Percentiles rank a stretch among this genome's conserved stretches.
Conservation (phyloP, 1,140 invertebrate species). For the Bombus picipes region DNA sequence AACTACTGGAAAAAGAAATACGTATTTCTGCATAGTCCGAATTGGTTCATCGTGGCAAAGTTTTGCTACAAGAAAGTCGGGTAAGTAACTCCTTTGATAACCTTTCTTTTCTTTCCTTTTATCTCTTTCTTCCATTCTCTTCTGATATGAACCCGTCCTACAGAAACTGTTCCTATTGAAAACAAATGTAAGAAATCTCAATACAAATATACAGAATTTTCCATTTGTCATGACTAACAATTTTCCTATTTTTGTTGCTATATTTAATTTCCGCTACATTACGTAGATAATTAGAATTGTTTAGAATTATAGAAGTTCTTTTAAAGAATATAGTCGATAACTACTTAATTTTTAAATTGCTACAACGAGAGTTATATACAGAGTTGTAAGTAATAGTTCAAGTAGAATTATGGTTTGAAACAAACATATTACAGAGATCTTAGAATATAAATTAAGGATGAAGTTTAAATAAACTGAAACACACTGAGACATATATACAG, state of each 20-base stretch:
- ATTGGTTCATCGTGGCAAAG: conserved; percentile 26
- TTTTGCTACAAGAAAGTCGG: conserved; percentile 45
- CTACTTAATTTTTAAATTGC: too few relatives aligned
- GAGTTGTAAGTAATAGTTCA: too few relatives aligned
- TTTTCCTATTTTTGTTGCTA: background rate
- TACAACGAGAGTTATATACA: too few relatives aligned
- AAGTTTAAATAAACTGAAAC: too few relatives aligned
- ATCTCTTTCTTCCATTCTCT: background rate
- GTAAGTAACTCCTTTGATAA: conserved; percentile 50
- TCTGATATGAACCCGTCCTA: background rate
- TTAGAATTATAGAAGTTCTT: too few relatives aligned
- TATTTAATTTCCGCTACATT: too few relatives aligned
- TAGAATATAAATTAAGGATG: too few relatives aligned
- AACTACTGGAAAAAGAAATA: conserved; percentile 75
- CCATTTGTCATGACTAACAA: background rate
- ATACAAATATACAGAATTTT: background rate
- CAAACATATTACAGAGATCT: too few relatives aligned
- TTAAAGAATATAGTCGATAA: too few relatives aligned
- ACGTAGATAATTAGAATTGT: too few relatives aligned
- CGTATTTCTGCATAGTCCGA: conserved; percentile 71
- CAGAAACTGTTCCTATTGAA: conserved; percentile 4
- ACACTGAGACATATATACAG: too few relatives aligned
- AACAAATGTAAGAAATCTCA: conserved; percentile 41
- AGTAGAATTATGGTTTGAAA: too few relatives aligned
- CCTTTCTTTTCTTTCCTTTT: conserved; percentile 14